A percentile compares a stretch with the other conserved stretches of the same genome.
These are phyloP conservation scores for Erebia aethiops DNA, from an alignment of 2,888 invertebrate species.

Conservation along the genomic window DNA sequence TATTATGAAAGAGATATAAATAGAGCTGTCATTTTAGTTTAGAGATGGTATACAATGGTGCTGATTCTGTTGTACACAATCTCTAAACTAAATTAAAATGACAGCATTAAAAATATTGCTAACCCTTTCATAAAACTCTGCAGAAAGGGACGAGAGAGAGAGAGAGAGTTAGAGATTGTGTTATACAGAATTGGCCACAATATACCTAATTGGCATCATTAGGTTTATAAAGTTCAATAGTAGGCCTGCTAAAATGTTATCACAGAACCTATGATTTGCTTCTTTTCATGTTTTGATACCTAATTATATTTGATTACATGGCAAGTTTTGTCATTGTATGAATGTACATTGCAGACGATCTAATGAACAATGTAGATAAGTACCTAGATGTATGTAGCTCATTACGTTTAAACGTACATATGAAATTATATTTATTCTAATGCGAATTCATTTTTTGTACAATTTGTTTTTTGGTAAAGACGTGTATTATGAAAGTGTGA, in stretches of 20 bases:
- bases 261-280: constrained; percentile 17
- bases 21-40: too few relatives aligned
- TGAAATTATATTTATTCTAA: constrained; percentile 73
- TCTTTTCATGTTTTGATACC: constrained; percentile 15
- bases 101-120: too few relatives aligned
- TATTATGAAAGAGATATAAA: too few relatives aligned
- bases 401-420: constrained; percentile 57
- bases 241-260: constrained; percentile 8
- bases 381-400: constrained; percentile 50
- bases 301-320: constrained; percentile 25
- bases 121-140: too few relatives aligned
- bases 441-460: constrained; percentile 56
- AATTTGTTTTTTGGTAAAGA: constrained; percentile 57
- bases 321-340: constrained; percentile 35
- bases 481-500: constrained; percentile 67
- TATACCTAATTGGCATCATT: too few relatives aligned
- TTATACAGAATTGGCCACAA: too few relatives aligned
- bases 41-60: too few relatives aligned
- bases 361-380: constrained; percentile 68
- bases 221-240: not conserved
- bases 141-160: too few relatives aligned
- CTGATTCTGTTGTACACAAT: too few relatives aligned
- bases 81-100: too few relatives aligned
- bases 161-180: too few relatives aligned
- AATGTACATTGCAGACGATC: constrained; percentile 59